Conservation (phyloP, 2,888 invertebrate genomes). For the Agrochola lota region DNA sequence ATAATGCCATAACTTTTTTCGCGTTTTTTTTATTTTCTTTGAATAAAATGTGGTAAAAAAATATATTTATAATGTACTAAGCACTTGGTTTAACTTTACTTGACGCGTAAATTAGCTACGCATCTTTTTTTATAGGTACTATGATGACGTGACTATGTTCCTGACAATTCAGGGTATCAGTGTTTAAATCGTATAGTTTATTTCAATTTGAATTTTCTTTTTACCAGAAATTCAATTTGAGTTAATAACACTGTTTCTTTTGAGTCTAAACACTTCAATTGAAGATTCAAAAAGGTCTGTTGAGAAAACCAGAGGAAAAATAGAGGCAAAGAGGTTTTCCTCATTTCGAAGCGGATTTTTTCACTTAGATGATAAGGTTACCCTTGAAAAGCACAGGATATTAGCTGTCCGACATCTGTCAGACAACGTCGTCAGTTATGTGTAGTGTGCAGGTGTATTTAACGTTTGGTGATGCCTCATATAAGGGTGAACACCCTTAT, state of each 20-base stretch:
- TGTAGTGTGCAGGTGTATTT: slow-evolving; percentile 40
- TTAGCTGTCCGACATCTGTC: slow-evolving; percentile 6
- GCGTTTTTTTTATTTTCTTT: slow-evolving; percentile 22
- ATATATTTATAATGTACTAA: neutral
- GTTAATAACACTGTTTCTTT: neutral
- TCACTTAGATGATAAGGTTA: neutral
- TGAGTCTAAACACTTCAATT: neutral
- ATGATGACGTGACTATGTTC: too few species aligned
- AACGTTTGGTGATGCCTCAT: slow-evolving; percentile 10
- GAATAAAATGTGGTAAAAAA: neutral
- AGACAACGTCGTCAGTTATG: slow-evolving; percentile 25
- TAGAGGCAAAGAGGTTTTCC: too few species aligned
- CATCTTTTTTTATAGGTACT: neutral
- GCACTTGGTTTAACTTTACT: neutral
- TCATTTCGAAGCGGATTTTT: neutral
- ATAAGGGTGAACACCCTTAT: slow-evolving; percentile 30
- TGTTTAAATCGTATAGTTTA: too few species aligned
- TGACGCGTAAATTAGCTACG: neutral
- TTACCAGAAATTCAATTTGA: neutral
- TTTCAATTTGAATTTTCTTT: neutral
- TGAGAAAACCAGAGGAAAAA: neutral
- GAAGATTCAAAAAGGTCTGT: neutral
- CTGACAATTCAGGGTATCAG: neutral
- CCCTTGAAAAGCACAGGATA: neutral
- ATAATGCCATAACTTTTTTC: slow-evolving; percentile 2